Conservation (phyloP, 2,113 vertebrate species). For the Accipiter cooperii region DNA sequence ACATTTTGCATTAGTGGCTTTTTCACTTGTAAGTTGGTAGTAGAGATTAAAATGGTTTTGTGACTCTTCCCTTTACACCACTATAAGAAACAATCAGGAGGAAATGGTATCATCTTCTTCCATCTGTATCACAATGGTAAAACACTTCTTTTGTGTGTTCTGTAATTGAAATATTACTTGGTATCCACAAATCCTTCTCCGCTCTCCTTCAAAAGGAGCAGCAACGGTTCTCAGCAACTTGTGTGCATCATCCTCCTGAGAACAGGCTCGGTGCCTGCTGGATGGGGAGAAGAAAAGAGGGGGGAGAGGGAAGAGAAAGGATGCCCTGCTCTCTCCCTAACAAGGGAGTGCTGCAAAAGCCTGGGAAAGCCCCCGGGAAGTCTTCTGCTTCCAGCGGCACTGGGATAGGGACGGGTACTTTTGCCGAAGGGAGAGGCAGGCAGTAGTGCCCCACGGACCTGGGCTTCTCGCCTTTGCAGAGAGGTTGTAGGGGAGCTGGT, state of each 20-base stretch:
- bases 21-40: not conserved
- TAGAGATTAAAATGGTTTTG: not conserved
- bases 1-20: not conserved
- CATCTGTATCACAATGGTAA: not conserved
- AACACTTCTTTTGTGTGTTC: not conserved
- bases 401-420: not conserved
- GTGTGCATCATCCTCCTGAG: not conserved
- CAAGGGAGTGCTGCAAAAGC: not conserved
- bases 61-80: not conserved
- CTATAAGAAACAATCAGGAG: not conserved
- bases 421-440: not conserved
- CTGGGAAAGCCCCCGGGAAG: not conserved
- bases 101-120: not conserved
- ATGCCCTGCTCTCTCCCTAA: not conserved
- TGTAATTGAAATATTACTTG: not conserved
- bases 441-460: not conserved
- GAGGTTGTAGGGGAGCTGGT: not conserved
- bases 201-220: not conserved
- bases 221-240: not conserved
- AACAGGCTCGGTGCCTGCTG: not conserved
- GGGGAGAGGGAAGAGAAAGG: not conserved
- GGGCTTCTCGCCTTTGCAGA: not conserved
- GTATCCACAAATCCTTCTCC: not conserved
- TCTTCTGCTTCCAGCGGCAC: not conserved
- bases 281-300: not conserved